Conservation (phyloP, 2,797 vertebrate species). For the Hapalemur alaotrensis region DNA sequence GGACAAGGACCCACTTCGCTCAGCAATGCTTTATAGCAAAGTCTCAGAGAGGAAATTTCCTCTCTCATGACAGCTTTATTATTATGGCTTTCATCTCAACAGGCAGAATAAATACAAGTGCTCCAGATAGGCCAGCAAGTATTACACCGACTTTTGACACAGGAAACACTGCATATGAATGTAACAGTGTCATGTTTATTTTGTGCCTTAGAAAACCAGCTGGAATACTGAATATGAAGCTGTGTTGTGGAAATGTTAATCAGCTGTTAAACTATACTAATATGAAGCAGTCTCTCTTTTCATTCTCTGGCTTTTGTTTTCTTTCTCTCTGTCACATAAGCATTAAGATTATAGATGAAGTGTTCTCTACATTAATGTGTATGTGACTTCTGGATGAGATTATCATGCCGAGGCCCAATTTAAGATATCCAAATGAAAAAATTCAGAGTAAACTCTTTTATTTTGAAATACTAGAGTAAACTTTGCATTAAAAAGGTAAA, state of each 20-base stretch:
- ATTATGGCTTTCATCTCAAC: constrained; percentile 61
- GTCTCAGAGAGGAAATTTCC: constrained; percentile 46
- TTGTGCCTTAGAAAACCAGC: constrained; percentile 30
- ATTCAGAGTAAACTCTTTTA: neutral
- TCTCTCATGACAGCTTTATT: constrained; percentile 52
- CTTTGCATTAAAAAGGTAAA: neutral
- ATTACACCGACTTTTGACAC: constrained; percentile 29
- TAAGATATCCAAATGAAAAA: neutral
- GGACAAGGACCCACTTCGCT: constrained; percentile 46
- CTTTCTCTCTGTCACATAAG: neutral
- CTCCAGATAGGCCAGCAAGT: constrained; percentile 3
- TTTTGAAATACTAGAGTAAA: neutral
- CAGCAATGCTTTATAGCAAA: neutral
- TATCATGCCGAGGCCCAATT: neutral
- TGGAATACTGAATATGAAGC: constrained; percentile 15
- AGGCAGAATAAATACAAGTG: constrained; percentile 64
- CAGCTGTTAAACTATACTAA: constrained; percentile 36
- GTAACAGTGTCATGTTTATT: constrained; percentile 35
- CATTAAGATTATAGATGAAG: neutral
- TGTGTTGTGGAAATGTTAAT: constrained; percentile 32
- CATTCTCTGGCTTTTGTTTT: neutral
- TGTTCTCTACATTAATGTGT: neutral
- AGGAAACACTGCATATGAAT: neutral
- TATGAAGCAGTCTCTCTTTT: neutral
- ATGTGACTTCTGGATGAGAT: neutral